Evolutionary conservation across 2,888 invertebrate genomes (phyloP).

Genomic region (Drosophila buzzatii): DNA sequence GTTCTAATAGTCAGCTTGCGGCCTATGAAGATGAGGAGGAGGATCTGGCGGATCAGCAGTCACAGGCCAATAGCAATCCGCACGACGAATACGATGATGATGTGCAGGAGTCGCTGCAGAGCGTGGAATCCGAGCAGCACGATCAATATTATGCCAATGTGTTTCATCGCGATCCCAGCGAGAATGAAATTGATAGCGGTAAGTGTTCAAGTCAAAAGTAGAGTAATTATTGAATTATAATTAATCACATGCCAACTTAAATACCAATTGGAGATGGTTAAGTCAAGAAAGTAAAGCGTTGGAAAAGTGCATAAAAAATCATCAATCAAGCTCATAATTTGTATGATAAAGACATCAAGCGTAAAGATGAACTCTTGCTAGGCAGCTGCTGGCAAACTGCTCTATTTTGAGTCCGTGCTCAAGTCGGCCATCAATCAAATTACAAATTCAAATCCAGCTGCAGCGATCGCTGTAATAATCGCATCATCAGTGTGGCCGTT

Average conservation of each 20-base stretch:
- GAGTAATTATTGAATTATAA: too few relatives aligned
- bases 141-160: slow-evolving; percentile 88
- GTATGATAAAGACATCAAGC: slow-evolving; percentile 37
- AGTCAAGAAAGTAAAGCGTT: slow-evolving; percentile 50
- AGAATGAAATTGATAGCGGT: slow-evolving; percentile 84
- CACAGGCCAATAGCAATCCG: slow-evolving; percentile 39
- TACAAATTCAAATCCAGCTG: slow-evolving; percentile 1
- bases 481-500: slow-evolving; percentile 37
- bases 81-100: slow-evolving; percentile 76
- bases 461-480: slow-evolving; percentile 3
- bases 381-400: neutral
- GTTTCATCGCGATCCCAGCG: slow-evolving; percentile 82
- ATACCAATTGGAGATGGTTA: too few relatives aligned
- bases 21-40: slow-evolving; percentile 53
- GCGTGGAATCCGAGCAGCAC: slow-evolving; percentile 90
- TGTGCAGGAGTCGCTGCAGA: slow-evolving; percentile 86
- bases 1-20: slow-evolving; percentile 6
- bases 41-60: slow-evolving; percentile 48
- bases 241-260: too few relatives aligned
- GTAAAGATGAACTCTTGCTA: slow-evolving; percentile 8
- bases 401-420: neutral
- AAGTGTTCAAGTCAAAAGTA: slow-evolving; percentile 48
- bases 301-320: neutral
- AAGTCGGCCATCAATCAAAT: neutral
- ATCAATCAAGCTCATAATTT: slow-evolving; percentile 42